phyloP scores from a whole-genome alignment of 2,888 invertebrate genomes.

The Scaeva pyrastri region DNA sequence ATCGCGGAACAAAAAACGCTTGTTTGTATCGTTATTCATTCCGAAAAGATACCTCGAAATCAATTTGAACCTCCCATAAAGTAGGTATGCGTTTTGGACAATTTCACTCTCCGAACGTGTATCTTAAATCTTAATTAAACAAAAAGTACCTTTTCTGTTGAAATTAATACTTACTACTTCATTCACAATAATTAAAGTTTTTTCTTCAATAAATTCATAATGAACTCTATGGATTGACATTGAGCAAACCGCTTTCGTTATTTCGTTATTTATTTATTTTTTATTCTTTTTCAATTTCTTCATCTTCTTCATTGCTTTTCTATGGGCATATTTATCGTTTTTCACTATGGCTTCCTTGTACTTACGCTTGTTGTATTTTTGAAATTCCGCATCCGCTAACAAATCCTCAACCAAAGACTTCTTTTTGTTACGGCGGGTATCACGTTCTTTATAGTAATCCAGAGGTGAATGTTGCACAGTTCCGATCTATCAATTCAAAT shows the following conservation, averaged over 20 bases:
- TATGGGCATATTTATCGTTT: constrained; percentile 88
- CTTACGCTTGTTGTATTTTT: constrained; percentile 91
- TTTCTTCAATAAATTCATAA: too few relatives aligned
- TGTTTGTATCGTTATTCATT: too few relatives aligned
- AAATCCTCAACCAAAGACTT: constrained; percentile 96
- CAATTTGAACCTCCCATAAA: too few relatives aligned
- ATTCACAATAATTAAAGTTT: too few relatives aligned
- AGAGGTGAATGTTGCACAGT: constrained; percentile 92
- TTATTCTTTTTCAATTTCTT: constrained; percentile 85
- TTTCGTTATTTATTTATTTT: constrained; percentile 53
- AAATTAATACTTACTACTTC: too few relatives aligned
- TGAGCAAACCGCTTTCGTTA: too few relatives aligned
- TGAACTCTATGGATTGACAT: neutral
- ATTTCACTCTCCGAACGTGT: too few relatives aligned
- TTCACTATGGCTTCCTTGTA: constrained; percentile 90
- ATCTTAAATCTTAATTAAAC: too few relatives aligned
- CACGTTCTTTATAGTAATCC: constrained; percentile 93
- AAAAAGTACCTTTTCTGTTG: too few relatives aligned
- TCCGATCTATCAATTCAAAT: constrained; percentile 86
- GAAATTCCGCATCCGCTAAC: constrained; percentile 93
- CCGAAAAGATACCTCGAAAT: too few relatives aligned
- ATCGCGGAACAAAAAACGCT: too few relatives aligned
- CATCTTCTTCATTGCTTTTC: constrained; percentile 90
- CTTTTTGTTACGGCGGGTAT: constrained; percentile 94
- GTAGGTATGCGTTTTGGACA: too few relatives aligned